Evolutionary conservation across 2,797 vertebrate genomes (phyloP).

Genomic region (Peromyscus aztecus): DNA sequence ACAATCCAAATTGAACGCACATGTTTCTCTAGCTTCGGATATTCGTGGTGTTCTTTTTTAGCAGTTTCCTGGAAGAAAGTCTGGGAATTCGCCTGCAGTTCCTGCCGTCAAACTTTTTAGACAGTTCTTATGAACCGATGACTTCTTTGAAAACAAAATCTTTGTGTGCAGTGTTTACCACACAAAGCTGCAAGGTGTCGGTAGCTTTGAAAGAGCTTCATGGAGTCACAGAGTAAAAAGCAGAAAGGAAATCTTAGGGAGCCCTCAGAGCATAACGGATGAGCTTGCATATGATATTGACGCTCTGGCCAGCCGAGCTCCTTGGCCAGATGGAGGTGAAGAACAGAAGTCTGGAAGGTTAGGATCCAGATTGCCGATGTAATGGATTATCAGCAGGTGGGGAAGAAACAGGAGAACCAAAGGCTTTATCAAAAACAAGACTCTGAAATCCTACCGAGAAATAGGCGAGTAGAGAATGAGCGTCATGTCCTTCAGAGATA

Average conservation of each 20-base stretch:
- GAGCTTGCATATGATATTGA: not conserved
- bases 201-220: not conserved
- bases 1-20: constrained; percentile 82
- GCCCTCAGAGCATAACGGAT: not conserved
- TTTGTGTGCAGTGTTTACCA: not conserved
- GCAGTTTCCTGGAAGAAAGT: constrained; percentile 81
- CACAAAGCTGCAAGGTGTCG: not conserved
- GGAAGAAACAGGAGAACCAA: not conserved
- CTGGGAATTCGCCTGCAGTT: constrained; percentile 75
- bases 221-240: not conserved
- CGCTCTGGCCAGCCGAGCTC: not conserved
- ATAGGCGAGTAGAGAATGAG: constrained; percentile 46
- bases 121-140: constrained; percentile 70
- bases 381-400: not conserved
- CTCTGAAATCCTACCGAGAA: constrained; percentile 40
- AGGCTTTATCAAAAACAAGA: constrained; percentile 23
- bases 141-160: constrained; percentile 60
- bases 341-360: not conserved
- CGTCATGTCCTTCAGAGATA: not conserved
- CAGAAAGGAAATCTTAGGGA: not conserved
- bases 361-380: not conserved
- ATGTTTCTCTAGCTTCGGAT: constrained; percentile 79
- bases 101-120: constrained; percentile 79
- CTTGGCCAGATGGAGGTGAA: not conserved
- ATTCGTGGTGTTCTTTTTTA: constrained; percentile 78